Conservation (phyloP, 2,113 vertebrate genomes). For the Tragelaphus scriptus region DNA sequence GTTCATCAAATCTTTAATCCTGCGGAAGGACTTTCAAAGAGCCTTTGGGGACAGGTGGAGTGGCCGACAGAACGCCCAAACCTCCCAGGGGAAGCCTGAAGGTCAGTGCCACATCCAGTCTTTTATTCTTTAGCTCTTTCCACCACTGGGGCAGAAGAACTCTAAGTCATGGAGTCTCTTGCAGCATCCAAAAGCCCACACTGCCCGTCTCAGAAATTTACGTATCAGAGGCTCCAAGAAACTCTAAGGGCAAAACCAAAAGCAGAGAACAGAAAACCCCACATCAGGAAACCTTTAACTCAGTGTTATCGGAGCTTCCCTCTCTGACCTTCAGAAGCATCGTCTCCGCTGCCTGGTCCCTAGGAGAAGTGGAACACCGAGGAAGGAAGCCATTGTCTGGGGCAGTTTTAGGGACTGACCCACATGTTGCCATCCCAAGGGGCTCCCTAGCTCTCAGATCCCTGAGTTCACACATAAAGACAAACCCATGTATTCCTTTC, state of each 20-base stretch:
- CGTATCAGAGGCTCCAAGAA: not conserved
- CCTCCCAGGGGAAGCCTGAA: slow-evolving; percentile 9
- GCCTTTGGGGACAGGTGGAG: slow-evolving; percentile 45
- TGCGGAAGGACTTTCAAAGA: slow-evolving; percentile 62
- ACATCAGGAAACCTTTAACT: not conserved
- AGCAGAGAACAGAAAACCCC: not conserved
- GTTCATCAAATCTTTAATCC: slow-evolving; percentile 64
- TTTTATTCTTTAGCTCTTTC: not conserved
- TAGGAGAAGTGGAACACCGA: accelerated
- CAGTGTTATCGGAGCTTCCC: not conserved
- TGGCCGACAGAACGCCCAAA: not conserved
- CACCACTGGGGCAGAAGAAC: not conserved
- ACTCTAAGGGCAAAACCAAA: not conserved
- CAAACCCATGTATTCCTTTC: not conserved
- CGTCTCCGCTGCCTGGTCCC: not conserved
- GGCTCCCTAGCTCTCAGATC: not conserved
- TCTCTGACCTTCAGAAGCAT: not conserved
- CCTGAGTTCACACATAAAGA: not conserved
- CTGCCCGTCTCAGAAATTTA: not conserved
- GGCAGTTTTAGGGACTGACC: not conserved
- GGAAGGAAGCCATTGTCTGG: not conserved
- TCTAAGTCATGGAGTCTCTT: not conserved
- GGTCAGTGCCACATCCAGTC: not conserved
- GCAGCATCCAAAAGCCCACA: not conserved
- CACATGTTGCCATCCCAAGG: not conserved